Evolutionary conservation across 2,797 vertebrate species (phyloP).

Genomic region (Leptatherina wallacei): DNA sequence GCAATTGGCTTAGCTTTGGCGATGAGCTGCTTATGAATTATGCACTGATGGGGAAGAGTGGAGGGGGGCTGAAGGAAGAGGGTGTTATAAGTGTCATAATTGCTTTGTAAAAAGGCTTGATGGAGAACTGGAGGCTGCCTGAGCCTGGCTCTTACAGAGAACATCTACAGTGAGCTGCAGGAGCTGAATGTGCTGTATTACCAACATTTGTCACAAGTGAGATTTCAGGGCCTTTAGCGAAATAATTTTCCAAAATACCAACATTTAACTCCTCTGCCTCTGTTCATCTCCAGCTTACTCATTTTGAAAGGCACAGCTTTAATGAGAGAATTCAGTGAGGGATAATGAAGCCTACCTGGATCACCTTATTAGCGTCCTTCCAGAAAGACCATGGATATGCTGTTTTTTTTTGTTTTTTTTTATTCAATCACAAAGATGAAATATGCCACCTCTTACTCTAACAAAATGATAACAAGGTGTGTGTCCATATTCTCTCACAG

Average conservation of each 20-base stretch:
- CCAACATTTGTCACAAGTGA: conserved; percentile 22
- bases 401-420: conserved; percentile 16
- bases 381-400: conserved; percentile 29
- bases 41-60: conserved; percentile 61
- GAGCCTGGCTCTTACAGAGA: conserved; percentile 26
- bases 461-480: conserved; percentile 49
- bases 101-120: conserved; percentile 64
- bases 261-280: conserved; percentile 19
- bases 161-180: conserved; percentile 27
- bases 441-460: neutral
- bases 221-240: conserved; percentile 19
- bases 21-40: conserved; percentile 69
- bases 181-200: conserved; percentile 33
- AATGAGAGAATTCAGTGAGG: conserved; percentile 19
- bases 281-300: conserved; percentile 21
- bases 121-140: conserved; percentile 48
- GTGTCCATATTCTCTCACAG: conserved; percentile 8
- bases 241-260: conserved; percentile 22
- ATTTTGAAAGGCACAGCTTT: conserved; percentile 20
- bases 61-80: conserved; percentile 24
- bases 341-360: conserved; percentile 50
- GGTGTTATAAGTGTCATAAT: conserved; percentile 60
- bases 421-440: conserved; percentile 19
- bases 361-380: conserved; percentile 51
- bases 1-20: conserved; percentile 59